Base-by-base conservation (phyloP, 2,797 vertebrate genomes). In the Bradypus variegatus region DNA sequence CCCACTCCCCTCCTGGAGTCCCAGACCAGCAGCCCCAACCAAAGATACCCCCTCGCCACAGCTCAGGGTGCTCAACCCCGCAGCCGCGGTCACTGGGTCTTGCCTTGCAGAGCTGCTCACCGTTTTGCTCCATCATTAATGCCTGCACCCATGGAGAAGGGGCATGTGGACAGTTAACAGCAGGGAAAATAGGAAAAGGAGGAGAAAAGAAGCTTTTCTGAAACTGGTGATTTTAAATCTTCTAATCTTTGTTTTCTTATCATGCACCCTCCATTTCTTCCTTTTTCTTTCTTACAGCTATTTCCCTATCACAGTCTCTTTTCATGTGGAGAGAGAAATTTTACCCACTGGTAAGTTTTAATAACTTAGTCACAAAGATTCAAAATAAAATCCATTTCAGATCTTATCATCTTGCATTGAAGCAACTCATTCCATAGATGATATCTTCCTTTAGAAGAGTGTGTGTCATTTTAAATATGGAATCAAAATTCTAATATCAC, bases 351-450 rank as follows among this genome's bases (percentile, higher is more conserved):
- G 19, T 58, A 55, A 89, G 64, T 64, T 93, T 93, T 84, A 92
- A 90, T 69, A 93, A 86, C 23, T 8, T 41, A 67, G n/a, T 70
- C 36, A 81, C 14, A 90, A 84, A 18, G 19, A 18, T 31, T 85
- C 31, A 80, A 86, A 92, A 91, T 78, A 65, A 93, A 92, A 88
- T 82, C 92, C 92, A 80, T 88, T 82, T 92, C 58, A 84, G 48
- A 23, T 62, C 31, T 70, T 84, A 41, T 18, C 65, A 88, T 75
- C 58, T 19, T 81, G 14, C 27, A 78, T 33, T 48, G 78, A 69
- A 86, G 48, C 58, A 91, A 81, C 12, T 86, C 88, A 93, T 70
- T 80, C 80, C 62, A 86, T n/a, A 92, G 83, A 91, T 88, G 83
- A 2, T 15, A 88, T 55, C 75, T 86, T 86, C 48, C 25, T 91